phyloP scores from a whole-genome alignment of 2,797 vertebrate genomes.

The Mus minutoides region DNA sequence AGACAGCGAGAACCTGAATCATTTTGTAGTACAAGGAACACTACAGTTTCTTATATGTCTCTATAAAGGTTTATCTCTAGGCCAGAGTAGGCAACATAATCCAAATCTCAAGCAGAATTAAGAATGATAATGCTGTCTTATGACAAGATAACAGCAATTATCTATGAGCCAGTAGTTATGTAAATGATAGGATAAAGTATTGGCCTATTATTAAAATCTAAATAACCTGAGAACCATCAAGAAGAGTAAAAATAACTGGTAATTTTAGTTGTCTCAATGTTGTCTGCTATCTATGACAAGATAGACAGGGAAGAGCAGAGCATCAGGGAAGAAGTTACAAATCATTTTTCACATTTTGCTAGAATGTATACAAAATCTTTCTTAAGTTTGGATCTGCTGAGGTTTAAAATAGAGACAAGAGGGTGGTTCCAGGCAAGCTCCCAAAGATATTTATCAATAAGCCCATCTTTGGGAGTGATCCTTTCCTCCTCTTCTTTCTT shows the following conservation, averaged over 20 bases:
- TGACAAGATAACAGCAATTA: background rate
- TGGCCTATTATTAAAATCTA: background rate
- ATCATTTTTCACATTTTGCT: background rate
- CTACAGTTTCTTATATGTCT: too few species aligned
- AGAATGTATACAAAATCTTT: background rate
- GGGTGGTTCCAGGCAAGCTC: background rate
- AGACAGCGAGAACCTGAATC: background rate
- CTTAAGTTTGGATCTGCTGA: background rate
- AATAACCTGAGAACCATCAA: background rate
- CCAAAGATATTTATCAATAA: conserved; percentile 5
- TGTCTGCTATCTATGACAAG: background rate
- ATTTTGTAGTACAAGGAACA: background rate
- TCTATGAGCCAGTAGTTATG: background rate
- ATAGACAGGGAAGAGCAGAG: background rate
- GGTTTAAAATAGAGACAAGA: background rate
- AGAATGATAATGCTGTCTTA: background rate
- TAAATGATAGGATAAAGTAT: background rate
- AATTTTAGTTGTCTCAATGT: background rate
- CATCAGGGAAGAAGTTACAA: background rate
- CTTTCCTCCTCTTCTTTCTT: fast-evolving
- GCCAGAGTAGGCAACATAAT: fast-evolving
- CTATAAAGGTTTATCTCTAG: background rate
- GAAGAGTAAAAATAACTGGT: background rate
- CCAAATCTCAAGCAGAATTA: background rate
- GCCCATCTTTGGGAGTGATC: background rate